phyloP scores from a whole-genome alignment of 2,888 invertebrate genomes.

The Heliconius hortense region DNA sequence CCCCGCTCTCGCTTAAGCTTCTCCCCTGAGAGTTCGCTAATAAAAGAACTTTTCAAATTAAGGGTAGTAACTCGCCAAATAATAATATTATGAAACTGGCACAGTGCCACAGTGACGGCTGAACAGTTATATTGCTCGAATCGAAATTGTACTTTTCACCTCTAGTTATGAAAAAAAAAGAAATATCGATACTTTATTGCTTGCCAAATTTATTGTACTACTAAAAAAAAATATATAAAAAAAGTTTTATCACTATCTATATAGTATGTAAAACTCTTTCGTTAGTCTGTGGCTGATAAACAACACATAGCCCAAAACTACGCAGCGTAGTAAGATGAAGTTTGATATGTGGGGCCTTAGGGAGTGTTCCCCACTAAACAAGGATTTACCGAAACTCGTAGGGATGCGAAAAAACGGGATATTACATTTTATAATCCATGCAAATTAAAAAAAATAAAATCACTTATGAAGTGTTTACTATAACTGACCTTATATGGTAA shows the following conservation, averaged over 20 bases:
- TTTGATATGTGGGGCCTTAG: too few relatives aligned
- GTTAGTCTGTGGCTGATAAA: too few relatives aligned
- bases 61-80: slow-evolving; percentile 35
- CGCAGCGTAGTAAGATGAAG: too few relatives aligned
- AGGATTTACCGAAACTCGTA: neutral
- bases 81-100: slow-evolving; percentile 34
- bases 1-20: slow-evolving; percentile 43
- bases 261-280: too few relatives aligned
- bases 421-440: too few relatives aligned
- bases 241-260: too few relatives aligned
- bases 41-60: slow-evolving; percentile 47
- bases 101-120: slow-evolving; percentile 15
- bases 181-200: neutral
- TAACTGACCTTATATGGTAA: neutral
- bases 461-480: neutral
- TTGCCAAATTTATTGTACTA: neutral
- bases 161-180: neutral
- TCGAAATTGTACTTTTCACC: neutral
- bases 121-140: slow-evolving; percentile 1
- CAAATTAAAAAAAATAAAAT: neutral
- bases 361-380: too few relatives aligned
- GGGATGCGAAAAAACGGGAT: neutral
- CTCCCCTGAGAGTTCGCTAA: slow-evolving; percentile 44
- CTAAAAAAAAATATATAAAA: neutral
- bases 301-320: too few relatives aligned